Evolutionary conservation across 2,113 vertebrate genomes (phyloP).

Genomic region (Rostratula benghalensis): DNA sequence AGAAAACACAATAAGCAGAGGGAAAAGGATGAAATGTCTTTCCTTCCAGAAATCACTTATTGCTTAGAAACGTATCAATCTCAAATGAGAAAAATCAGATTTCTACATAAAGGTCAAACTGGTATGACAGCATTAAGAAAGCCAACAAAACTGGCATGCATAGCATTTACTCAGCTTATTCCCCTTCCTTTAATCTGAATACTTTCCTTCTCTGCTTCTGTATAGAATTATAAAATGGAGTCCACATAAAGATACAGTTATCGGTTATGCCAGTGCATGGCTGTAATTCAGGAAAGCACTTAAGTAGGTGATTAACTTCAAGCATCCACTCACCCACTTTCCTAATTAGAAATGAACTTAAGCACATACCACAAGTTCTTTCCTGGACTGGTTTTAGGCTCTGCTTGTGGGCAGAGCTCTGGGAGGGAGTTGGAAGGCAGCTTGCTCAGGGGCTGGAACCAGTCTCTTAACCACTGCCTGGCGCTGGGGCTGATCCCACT

Average conservation of each 20-base stretch:
- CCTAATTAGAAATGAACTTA: constrained; percentile 42
- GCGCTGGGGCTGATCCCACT: neutral
- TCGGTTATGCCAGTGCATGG: neutral
- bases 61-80: constrained; percentile 4
- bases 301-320: constrained; percentile 51
- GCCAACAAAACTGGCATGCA: neutral
- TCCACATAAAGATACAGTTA: neutral
- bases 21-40: neutral
- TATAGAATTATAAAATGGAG: neutral
- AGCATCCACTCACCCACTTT: constrained; percentile 39
- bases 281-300: constrained; percentile 59
- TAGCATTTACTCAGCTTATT: neutral
- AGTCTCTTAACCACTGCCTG: neutral
- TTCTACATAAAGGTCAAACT: constrained; percentile 21
- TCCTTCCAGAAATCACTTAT: neutral
- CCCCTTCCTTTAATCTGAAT: neutral
- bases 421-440: neutral
- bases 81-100: neutral
- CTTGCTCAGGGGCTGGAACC: neutral
- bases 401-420: neutral
- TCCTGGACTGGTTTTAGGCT: neutral
- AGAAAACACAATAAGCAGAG: neutral
- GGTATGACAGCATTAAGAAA: neutral
- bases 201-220: neutral
- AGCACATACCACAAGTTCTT: constrained; percentile 34